Evolutionary conservation across 2,113 vertebrate genomes (phyloP).

Genomic region (Laticauda laticaudata): DNA sequence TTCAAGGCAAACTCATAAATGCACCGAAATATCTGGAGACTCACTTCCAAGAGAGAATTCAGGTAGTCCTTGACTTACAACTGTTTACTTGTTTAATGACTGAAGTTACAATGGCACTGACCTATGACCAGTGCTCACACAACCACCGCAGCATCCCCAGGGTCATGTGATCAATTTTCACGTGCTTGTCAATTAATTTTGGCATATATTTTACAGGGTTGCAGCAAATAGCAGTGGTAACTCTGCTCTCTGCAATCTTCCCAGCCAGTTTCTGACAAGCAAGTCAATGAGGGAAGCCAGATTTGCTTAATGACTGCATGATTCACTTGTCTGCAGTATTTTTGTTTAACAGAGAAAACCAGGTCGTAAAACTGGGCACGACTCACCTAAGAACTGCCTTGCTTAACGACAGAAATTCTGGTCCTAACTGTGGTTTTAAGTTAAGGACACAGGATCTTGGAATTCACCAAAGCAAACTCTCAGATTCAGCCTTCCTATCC

Average conservation of each 20-base stretch:
- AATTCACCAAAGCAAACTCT: background rate
- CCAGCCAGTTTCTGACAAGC: background rate
- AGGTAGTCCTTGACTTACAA: background rate
- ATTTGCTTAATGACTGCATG: background rate
- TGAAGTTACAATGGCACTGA: background rate
- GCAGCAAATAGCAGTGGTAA: background rate
- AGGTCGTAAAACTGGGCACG: background rate
- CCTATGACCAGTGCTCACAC: background rate
- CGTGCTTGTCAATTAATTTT: background rate
- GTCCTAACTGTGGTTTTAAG: background rate
- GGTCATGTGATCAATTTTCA: background rate
- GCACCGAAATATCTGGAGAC: background rate
- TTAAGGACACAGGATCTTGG: background rate
- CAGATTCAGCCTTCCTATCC: background rate
- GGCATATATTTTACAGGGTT: background rate
- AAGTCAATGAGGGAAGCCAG: background rate
- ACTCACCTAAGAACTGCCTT: background rate
- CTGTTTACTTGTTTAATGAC: background rate
- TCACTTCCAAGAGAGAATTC: background rate
- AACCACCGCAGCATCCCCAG: background rate
- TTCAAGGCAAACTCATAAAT: background rate
- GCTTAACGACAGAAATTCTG: background rate
- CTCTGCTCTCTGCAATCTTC: background rate
- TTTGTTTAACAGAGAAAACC: background rate
- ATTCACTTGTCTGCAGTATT: background rate